phyloP scores from a whole-genome alignment of 2,113 vertebrate genomes.

The Pyxicephalus adspersus region DNA sequence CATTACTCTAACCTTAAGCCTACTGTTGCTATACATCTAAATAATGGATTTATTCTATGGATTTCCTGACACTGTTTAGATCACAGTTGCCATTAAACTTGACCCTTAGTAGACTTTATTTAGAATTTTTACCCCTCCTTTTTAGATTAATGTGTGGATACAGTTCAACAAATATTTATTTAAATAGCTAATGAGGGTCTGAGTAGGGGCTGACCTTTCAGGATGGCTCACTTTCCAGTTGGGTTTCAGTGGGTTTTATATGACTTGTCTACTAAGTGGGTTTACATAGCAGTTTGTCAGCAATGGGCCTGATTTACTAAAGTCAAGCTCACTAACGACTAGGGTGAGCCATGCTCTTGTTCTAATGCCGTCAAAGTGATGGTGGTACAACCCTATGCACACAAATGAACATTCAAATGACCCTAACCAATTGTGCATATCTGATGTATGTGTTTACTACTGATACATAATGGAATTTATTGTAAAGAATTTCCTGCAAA shows the following conservation, averaged over 20 bases:
- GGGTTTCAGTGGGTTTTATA: slow-evolving; percentile 3
- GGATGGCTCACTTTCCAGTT: not conserved
- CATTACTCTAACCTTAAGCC: slow-evolving; percentile 13
- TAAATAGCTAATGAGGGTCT: not conserved
- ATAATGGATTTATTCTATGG: slow-evolving; percentile 23
- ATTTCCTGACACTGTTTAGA: slow-evolving; percentile 20
- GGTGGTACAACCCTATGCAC: too few relatives aligned
- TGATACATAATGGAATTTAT: too few relatives aligned
- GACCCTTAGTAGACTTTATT: not conserved
- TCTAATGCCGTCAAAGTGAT: too few relatives aligned
- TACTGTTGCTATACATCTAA: slow-evolving; percentile 16
- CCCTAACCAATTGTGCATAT: too few relatives aligned
- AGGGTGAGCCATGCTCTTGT: too few relatives aligned
- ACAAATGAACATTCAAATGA: too few relatives aligned
- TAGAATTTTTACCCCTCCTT: not conserved
- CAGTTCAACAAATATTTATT: slow-evolving; percentile 23
- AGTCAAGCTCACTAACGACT: too few relatives aligned
- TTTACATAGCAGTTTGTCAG: not conserved
- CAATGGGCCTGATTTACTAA: not conserved
- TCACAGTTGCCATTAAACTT: slow-evolving; percentile 15
- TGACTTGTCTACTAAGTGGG: not conserved
- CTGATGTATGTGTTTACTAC: too few relatives aligned
- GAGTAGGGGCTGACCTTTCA: not conserved
- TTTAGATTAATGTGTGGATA: not conserved
- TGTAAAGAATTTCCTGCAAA: too few relatives aligned